phyloP scores from a whole-genome alignment of 37 sponge, comb jelly and placozoan species.

The Theonella swinhoei region DNA sequence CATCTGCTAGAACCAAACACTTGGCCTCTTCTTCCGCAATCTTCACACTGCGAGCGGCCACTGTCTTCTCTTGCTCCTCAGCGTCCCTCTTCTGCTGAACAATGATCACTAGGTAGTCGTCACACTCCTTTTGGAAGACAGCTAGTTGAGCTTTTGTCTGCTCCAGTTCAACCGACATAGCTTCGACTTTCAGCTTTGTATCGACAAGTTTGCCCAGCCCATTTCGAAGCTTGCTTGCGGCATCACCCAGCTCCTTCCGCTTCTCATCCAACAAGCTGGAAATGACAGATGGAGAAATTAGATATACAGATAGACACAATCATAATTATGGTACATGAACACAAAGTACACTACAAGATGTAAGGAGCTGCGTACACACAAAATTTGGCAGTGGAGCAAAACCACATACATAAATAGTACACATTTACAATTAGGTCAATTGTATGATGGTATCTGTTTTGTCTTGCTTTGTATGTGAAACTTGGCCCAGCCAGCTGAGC shows the following conservation, averaged over 20 bases:
- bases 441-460: too few species aligned
- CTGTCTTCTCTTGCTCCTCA: constrained; percentile 95
- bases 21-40: constrained; percentile 95
- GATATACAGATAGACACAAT: too few species aligned
- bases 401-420: too few species aligned
- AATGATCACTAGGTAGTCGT: constrained; percentile 96
- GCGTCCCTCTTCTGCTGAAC: constrained; percentile 98
- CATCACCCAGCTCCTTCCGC: constrained; percentile 94
- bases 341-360: too few species aligned
- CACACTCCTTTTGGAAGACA: constrained; percentile 98
- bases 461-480: too few species aligned
- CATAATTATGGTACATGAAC: too few species aligned
- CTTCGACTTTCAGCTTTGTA: constrained; percentile 94
- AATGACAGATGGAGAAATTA: too few species aligned
- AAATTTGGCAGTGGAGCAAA: too few species aligned
- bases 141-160: constrained; percentile 90
- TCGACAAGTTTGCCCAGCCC: constrained; percentile 95
- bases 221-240: constrained; percentile 87
- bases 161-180: constrained; percentile 95
- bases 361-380: too few species aligned
- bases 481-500: too few species aligned
- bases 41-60: constrained; percentile 91
- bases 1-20: constrained; percentile 86
- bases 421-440: too few species aligned
- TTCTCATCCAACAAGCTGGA: constrained; percentile 88